Evolutionary conservation across 1,140 invertebrate species (phyloP).

Genomic region (Bombus confusus): DNA sequence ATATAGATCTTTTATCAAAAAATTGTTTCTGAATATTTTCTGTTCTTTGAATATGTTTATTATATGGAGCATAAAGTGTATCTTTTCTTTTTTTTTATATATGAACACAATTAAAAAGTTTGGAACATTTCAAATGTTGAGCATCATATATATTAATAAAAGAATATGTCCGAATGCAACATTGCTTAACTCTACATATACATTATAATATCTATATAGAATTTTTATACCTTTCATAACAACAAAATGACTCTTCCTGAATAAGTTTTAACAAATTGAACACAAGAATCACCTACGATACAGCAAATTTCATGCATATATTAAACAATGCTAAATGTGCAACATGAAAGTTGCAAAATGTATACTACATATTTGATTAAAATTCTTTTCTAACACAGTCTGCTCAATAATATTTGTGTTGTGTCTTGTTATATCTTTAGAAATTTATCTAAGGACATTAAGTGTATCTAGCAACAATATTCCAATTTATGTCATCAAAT

Average conservation of each 20-base stretch:
- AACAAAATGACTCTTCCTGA: constrained; percentile 64
- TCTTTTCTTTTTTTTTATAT: constrained; percentile 35
- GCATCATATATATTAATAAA: constrained; percentile 66
- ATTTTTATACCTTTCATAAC: constrained; percentile 62
- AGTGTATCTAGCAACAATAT: constrained; percentile 33
- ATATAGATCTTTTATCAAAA: constrained; percentile 50
- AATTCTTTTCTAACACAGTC: constrained; percentile 42
- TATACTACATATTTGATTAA: constrained; percentile 55
- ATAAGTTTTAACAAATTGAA: constrained; percentile 67
- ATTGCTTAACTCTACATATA: constrained; percentile 67
- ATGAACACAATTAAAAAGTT: constrained; percentile 68
- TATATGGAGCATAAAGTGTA: constrained; percentile 41
- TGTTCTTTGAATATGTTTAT: constrained; percentile 50
- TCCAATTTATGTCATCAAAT: constrained; percentile 24
- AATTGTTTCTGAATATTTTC: constrained; percentile 51
- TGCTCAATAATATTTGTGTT: constrained; percentile 37
- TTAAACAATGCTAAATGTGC: constrained; percentile 50
- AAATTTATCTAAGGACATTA: constrained; percentile 47
- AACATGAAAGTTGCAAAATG: constrained; percentile 58
- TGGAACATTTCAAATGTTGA: constrained; percentile 71
- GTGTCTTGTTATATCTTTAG: constrained; percentile 32
- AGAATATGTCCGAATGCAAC: constrained; percentile 70
- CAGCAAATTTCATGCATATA: constrained; percentile 53
- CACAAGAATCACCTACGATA: constrained; percentile 63
- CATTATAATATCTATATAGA: constrained; percentile 62